These are phyloP conservation scores for Cephus pulcher DNA, from an alignment of 2,888 invertebrate species.

Conservation along the genomic window DNA sequence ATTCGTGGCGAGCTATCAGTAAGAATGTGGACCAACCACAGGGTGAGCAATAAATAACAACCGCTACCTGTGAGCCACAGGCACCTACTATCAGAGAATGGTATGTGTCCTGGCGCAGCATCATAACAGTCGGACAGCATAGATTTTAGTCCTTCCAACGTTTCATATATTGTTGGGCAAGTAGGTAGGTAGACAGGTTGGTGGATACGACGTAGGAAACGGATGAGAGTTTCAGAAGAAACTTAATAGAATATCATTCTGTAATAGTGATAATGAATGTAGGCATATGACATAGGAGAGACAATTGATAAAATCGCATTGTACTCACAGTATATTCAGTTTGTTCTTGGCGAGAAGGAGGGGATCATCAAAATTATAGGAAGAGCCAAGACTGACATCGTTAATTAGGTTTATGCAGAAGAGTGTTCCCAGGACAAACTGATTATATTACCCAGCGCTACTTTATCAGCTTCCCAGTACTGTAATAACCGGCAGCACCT, in stretches of 20 bases:
- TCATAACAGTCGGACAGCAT: not conserved
- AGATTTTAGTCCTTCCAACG: not conserved
- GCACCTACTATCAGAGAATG: not conserved
- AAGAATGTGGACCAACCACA: slow-evolving; percentile 48
- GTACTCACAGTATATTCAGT: not conserved
- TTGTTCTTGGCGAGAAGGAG: not conserved
- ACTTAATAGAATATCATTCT: not conserved
- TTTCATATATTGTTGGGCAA: not conserved
- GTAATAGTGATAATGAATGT: not conserved
- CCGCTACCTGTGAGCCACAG: slow-evolving; percentile 34
- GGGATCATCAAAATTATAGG: not conserved
- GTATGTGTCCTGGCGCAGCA: not conserved
- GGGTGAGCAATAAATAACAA: slow-evolving; percentile 45
- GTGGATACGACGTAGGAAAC: no score
- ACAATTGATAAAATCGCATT: not conserved
- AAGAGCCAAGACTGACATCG: slow-evolving; percentile 45
- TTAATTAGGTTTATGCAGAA: slow-evolving; percentile 68
- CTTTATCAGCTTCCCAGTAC: not conserved
- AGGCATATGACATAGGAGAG: not conserved
- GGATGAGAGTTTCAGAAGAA: no score
- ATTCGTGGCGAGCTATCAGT: slow-evolving; percentile 37
- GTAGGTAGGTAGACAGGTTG: not conserved
- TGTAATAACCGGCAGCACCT: not conserved
- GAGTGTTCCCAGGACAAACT: slow-evolving; percentile 31
- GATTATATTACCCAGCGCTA: not conserved